Percentiles rank a stretch among this genome's conserved stretches.
phyloP scores from a whole-genome alignment of 2,888 invertebrate species.

The Acanthosoma haemorrhoidale region DNA sequence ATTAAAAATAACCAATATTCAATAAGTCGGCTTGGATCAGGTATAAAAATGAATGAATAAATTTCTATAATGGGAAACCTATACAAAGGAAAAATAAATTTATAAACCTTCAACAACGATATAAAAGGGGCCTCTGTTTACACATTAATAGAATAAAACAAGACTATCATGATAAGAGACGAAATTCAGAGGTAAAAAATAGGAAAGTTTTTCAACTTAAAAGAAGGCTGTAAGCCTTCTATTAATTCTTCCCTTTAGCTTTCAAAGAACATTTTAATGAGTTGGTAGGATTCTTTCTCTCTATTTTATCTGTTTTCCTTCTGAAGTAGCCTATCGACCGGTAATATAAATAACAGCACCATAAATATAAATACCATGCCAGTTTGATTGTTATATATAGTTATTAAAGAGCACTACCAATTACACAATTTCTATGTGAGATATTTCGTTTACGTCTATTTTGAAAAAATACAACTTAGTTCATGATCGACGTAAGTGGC shows the following conservation, averaged over 20 bases:
- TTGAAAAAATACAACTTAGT: too few relatives aligned
- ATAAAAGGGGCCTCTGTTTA: background rate
- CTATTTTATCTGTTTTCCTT: background rate
- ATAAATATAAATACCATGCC: too few relatives aligned
- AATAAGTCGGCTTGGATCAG: too few relatives aligned
- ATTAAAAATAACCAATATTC: too few relatives aligned
- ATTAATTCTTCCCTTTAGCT: background rate
- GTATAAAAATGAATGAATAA: too few relatives aligned
- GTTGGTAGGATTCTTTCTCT: background rate
- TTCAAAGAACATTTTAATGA: slow-evolving; percentile 7
- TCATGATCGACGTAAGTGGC: too few relatives aligned
- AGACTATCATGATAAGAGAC: too few relatives aligned
- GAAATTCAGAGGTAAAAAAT: background rate
- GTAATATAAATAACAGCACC: slow-evolving; percentile 15
- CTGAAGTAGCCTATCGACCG: background rate
- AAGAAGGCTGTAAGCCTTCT: background rate
- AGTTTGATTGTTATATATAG: too few relatives aligned
- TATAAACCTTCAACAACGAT: background rate
- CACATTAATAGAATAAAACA: background rate
- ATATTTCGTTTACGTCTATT: too few relatives aligned
- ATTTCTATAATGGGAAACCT: too few relatives aligned
- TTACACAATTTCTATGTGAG: too few relatives aligned
- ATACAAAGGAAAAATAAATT: background rate
- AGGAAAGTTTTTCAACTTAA: background rate
- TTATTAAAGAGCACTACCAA: too few relatives aligned